A percentile compares a stretch with the other conserved stretches of the same genome.
phyloP scores from a whole-genome alignment of 92 coral and sea anemone genomes.

The Meandrina meandrites region DNA sequence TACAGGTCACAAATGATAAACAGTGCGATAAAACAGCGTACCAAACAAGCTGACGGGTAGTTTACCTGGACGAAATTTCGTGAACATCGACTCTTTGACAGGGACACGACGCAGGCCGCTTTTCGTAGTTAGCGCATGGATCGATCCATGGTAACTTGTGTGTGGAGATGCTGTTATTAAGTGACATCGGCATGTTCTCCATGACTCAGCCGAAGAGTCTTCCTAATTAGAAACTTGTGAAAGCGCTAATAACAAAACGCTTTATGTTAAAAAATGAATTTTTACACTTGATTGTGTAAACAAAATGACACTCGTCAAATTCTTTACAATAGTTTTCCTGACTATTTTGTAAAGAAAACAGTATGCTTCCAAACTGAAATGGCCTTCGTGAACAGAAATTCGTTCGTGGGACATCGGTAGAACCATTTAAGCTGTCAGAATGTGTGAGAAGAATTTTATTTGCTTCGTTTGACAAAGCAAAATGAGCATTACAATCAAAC shows the following conservation, averaged over 20 bases:
- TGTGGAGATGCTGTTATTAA: background rate
- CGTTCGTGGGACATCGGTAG: no score
- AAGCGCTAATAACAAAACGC: conserved; percentile 15
- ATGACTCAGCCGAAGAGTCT: background rate
- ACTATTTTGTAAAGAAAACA: background rate
- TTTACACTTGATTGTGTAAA: conserved; percentile 23
- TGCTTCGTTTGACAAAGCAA: background rate
- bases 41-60: background rate
- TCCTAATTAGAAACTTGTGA: conserved; percentile 15
- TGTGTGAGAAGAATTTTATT: background rate
- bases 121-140: background rate
- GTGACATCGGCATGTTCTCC: conserved; percentile 20
- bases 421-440: background rate
- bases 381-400: background rate
- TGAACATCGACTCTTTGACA: background rate
- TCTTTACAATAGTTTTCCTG: background rate
- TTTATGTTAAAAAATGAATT: conserved; percentile 10
- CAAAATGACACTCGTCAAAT: conserved; percentile 30
- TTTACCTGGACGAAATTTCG: conserved; percentile 34
- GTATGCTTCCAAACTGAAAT: background rate
- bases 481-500: background rate
- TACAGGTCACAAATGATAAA: conserved; percentile 5
- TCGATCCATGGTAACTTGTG: background rate
- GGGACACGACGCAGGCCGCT: conserved; percentile 23
- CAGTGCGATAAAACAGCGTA: background rate